Conservation (phyloP, 1,140 invertebrate species). For the Achroia grisella region DNA sequence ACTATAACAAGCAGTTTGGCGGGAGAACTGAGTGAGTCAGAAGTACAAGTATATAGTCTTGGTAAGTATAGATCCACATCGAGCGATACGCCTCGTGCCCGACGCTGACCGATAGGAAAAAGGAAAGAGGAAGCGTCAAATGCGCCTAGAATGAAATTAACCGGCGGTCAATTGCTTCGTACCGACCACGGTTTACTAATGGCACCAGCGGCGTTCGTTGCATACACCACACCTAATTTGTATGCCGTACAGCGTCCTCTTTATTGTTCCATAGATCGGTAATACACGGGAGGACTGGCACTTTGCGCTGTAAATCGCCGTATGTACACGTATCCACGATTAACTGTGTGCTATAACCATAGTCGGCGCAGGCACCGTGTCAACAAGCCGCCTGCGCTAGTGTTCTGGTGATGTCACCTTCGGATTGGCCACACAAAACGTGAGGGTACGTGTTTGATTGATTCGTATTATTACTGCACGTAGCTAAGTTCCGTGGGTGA, state of each 20-base stretch:
- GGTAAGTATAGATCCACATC: too few relatives aligned
- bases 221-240: slow-evolving; percentile 57
- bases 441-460: slow-evolving; percentile 33
- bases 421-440: slow-evolving; percentile 59
- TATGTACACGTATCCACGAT: slow-evolving; percentile 62
- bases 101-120: slow-evolving; percentile 68
- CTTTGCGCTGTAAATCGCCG: slow-evolving; percentile 68
- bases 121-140: slow-evolving; percentile 69
- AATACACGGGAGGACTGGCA: slow-evolving; percentile 69
- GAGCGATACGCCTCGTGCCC: slow-evolving; percentile 27
- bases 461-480: slow-evolving; percentile 25
- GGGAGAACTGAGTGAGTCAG: not conserved
- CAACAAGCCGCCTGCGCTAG: slow-evolving; percentile 42
- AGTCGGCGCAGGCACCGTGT: slow-evolving; percentile 36
- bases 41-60: too few relatives aligned
- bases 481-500: slow-evolving; percentile 28
- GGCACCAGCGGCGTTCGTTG: slow-evolving; percentile 48
- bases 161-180: slow-evolving; percentile 68
- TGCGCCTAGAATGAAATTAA: slow-evolving; percentile 68
- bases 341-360: slow-evolving; percentile 47
- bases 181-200: slow-evolving; percentile 56
- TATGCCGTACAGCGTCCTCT: slow-evolving; percentile 52
- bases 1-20: too few relatives aligned
- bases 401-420: slow-evolving; percentile 63
- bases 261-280: slow-evolving; percentile 70